phyloP scores from a whole-genome alignment of 2,113 vertebrate species.

The Burhinus bistriatus region DNA sequence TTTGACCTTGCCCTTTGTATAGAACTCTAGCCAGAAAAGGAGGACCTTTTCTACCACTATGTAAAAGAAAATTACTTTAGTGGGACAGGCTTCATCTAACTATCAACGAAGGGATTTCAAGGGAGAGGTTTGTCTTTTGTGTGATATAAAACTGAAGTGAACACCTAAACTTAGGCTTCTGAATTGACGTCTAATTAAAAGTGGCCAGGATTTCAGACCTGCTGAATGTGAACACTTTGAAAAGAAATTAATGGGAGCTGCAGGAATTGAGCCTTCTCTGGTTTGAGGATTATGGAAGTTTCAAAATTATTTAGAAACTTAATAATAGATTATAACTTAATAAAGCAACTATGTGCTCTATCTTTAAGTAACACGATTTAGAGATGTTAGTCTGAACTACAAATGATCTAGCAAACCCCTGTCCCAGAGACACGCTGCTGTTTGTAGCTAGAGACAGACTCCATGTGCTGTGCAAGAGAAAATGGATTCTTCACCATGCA shows the following conservation, averaged over 20 bases:
- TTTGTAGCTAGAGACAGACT: not conserved
- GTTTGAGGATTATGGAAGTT: not conserved
- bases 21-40: too few species aligned
- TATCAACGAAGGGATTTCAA: not conserved
- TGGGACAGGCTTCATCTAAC: not conserved
- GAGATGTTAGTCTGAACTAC: not conserved
- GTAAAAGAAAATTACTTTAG: not conserved
- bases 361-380: not conserved
- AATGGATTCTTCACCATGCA: rapidly evolving
- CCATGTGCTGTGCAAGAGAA: not conserved
- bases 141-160: not conserved
- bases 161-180: not conserved
- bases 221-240: not conserved
- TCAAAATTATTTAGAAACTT: not conserved
- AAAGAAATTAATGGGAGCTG: not conserved
- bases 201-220: not conserved
- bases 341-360: not conserved
- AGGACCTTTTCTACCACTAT: not conserved
- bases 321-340: not conserved
- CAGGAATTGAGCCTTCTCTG: not conserved
- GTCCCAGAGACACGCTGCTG: not conserved
- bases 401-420: not conserved
- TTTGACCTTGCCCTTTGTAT: too few species aligned
- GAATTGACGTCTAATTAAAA: not conserved
- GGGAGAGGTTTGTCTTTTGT: not conserved